phyloP scores from a whole-genome alignment of 2,797 vertebrate genomes.

The Crenuchus spilurus region DNA sequence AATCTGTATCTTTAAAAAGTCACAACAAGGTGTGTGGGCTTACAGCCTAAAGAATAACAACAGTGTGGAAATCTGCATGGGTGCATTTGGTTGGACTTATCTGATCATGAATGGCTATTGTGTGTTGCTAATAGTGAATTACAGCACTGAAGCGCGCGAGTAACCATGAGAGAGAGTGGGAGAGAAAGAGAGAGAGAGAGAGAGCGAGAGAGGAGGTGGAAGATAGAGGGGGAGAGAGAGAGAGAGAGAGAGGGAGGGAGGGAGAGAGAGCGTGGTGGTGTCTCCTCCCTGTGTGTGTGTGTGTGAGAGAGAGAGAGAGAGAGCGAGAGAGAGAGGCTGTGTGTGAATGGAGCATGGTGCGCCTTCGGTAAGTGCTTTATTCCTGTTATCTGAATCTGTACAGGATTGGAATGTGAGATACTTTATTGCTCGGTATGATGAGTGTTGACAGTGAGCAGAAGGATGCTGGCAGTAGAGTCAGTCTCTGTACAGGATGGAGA shows the following conservation, averaged over 20 bases:
- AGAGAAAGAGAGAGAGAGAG: background rate
- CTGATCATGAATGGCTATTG: no score
- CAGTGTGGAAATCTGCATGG: no score
- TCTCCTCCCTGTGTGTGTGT: background rate
- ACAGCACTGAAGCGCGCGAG: no score
- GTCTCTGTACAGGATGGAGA: background rate
- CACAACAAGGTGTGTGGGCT: no score
- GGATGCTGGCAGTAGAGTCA: background rate
- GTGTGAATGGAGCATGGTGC: slow-evolving; percentile 49
- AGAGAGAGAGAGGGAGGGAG: slow-evolving; percentile 9
- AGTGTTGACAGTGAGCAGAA: background rate
- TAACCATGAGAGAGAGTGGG: background rate
- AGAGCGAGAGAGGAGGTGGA: slow-evolving; percentile 1
- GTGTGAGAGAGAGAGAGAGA: slow-evolving; percentile 1
- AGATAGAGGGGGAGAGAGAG: slow-evolving; percentile 7
- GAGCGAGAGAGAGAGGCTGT: slow-evolving; percentile 26
- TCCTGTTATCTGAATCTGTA: background rate
- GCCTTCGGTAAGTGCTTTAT: slow-evolving; percentile 42
- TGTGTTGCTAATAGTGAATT: no score
- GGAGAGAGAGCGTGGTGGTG: background rate
- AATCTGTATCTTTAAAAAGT: no score
- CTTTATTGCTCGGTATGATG: background rate
- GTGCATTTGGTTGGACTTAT: no score
- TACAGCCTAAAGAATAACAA: no score
- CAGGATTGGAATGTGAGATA: background rate